Evolutionary conservation across 64 coral and sea anemone species (phyloP).

Genomic region (Platygyra sinensis): DNA sequence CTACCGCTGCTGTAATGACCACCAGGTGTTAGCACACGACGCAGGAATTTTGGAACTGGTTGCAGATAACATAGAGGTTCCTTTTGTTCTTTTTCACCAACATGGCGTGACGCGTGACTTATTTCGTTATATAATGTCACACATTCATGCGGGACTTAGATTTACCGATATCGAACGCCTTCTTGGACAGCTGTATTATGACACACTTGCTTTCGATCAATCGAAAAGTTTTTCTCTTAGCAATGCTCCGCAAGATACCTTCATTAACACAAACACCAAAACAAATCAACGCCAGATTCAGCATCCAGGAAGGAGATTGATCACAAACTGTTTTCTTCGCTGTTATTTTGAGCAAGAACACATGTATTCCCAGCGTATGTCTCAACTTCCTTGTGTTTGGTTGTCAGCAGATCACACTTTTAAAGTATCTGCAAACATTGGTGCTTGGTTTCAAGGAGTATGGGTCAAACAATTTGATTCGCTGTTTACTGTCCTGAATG

Average conservation of each 20-base stretch:
- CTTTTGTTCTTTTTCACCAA: too few species aligned
- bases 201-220: too few species aligned
- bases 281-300: not conserved
- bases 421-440: slow-evolving; percentile 65
- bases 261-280: not conserved
- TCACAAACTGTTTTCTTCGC: slow-evolving; percentile 43
- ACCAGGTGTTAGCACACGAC: too few species aligned
- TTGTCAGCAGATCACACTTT: slow-evolving; percentile 54
- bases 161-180: too few species aligned
- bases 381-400: slow-evolving; percentile 32
- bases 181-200: too few species aligned
- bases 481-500: slow-evolving; percentile 48
- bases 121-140: too few species aligned
- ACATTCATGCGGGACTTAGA: too few species aligned
- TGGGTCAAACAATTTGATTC: slow-evolving; percentile 52
- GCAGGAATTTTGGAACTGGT: too few species aligned
- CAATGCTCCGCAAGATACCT: not conserved
- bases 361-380: slow-evolving; percentile 50
- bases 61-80: too few species aligned
- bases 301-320: slow-evolving; percentile 19
- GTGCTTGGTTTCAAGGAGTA: slow-evolving; percentile 30
- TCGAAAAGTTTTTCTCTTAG: not conserved
- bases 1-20: too few species aligned
- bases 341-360: slow-evolving; percentile 11
- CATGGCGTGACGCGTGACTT: too few species aligned